A percentile compares a stretch with the other conserved stretches of the same genome.
These are phyloP conservation scores for Fabriciana adippe DNA, from an alignment of 2,888 invertebrate genomes.

Conservation along the genomic window DNA sequence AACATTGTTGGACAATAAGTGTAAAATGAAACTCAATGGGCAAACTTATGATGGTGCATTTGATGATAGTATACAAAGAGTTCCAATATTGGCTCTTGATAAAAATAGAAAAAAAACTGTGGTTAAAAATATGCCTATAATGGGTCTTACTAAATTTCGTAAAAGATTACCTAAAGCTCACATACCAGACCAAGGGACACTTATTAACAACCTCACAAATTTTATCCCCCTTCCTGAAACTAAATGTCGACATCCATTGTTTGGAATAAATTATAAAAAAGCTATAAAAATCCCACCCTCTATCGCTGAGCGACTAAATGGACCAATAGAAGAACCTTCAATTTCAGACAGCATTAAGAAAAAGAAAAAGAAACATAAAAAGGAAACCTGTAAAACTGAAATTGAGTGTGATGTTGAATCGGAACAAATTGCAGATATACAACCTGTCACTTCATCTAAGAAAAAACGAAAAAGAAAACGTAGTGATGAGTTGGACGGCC, in stretches of 20 bases:
- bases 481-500: constrained; percentile 23
- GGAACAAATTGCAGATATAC: constrained; percentile 20
- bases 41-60: constrained; percentile 57
- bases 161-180: constrained; percentile 65
- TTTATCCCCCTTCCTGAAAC: constrained; percentile 68
- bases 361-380: constrained; percentile 57
- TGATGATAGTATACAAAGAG: constrained; percentile 43
- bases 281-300: constrained; percentile 55
- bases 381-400: constrained; percentile 40
- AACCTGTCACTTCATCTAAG: constrained; percentile 25
- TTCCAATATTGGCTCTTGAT: constrained; percentile 48
- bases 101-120: constrained; percentile 40
- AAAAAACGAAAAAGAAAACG: constrained; percentile 55
- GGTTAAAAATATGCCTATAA: constrained; percentile 49
- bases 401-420: constrained; percentile 35
- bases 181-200: constrained; percentile 51
- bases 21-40: constrained; percentile 62
- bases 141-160: constrained; percentile 50
- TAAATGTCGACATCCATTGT: constrained; percentile 69
- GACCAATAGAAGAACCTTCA: constrained; percentile 31
- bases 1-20: constrained; percentile 53
- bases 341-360: constrained; percentile 38
- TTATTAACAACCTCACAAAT: constrained; percentile 52
- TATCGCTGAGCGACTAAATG: constrained; percentile 50
- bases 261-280: constrained; percentile 64